A percentile compares a stretch with the other conserved stretches of the same genome.
Conservation (phyloP, 2,888 invertebrate species). For the Cantharis lateralis region DNA sequence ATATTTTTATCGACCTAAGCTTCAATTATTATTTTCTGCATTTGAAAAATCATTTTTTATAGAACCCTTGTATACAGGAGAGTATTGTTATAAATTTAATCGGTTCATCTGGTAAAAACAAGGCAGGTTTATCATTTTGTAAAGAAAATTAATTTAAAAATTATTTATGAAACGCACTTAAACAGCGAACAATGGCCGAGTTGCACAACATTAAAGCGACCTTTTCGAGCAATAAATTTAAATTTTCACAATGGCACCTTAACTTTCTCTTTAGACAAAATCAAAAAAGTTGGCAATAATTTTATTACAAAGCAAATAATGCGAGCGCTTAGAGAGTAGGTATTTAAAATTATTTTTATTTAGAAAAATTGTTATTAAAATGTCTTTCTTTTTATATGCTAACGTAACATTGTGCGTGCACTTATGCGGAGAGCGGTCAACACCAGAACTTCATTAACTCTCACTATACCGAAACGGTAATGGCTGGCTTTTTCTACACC, state of each 20-base stretch:
- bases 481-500: background rate
- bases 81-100: background rate
- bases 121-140: background rate
- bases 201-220: background rate
- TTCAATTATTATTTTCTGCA: background rate
- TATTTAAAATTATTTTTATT: background rate
- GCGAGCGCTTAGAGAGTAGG: too few relatives aligned
- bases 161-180: background rate
- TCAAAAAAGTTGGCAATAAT: background rate
- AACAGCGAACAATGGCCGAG: background rate
- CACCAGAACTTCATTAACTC: background rate
- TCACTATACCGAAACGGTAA: background rate
- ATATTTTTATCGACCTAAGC: background rate
- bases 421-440: background rate
- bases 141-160: background rate
- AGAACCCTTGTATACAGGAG: background rate
- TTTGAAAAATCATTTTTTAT: background rate
- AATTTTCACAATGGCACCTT: background rate
- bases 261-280: background rate
- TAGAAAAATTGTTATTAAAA: background rate
- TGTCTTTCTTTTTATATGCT: background rate
- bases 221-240: background rate
- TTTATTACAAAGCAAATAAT: background rate
- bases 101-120: background rate
- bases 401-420: background rate